Evolutionary conservation across 2,797 vertebrate genomes (phyloP).

Genomic region (Sebastes vulpes): DNA sequence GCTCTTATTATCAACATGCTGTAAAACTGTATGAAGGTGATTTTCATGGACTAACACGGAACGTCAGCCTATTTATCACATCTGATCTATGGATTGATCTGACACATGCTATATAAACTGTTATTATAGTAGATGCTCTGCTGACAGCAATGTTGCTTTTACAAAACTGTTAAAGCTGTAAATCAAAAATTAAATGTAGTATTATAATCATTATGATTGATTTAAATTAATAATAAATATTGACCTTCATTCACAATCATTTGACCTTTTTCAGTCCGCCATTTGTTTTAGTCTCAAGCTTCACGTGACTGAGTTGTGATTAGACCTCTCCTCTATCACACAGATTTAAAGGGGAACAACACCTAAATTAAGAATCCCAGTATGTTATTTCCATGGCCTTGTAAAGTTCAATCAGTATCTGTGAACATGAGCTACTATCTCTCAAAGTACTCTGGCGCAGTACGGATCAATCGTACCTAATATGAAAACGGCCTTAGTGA

Average conservation of each 20-base stretch:
- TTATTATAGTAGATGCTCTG: not conserved
- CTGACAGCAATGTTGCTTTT: not conserved
- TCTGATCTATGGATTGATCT: constrained; percentile 9
- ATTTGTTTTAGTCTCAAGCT: not conserved
- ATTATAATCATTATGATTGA: not conserved
- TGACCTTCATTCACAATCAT: not conserved
- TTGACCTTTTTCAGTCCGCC: not conserved
- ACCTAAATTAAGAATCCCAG: too few relatives aligned
- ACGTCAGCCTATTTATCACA: constrained; percentile 33
- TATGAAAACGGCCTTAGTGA: too few relatives aligned
- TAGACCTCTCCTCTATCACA: not conserved
- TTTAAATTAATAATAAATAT: not conserved
- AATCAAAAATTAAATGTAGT: not conserved
- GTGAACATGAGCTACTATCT: too few relatives aligned
- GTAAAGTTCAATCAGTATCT: too few relatives aligned
- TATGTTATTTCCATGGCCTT: too few relatives aligned
- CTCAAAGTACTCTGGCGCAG: too few relatives aligned
- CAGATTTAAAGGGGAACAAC: not conserved
- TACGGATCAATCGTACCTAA: too few relatives aligned
- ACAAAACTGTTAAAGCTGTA: not conserved
- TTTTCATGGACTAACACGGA: constrained; percentile 50
- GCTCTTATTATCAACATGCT: constrained; percentile 60
- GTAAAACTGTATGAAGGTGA: constrained; percentile 50
- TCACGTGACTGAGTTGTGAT: not conserved
- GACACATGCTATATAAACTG: not conserved